Base-by-base conservation (phyloP, 2,113 vertebrate genomes). In the Pleuronectes platessa region DNA sequence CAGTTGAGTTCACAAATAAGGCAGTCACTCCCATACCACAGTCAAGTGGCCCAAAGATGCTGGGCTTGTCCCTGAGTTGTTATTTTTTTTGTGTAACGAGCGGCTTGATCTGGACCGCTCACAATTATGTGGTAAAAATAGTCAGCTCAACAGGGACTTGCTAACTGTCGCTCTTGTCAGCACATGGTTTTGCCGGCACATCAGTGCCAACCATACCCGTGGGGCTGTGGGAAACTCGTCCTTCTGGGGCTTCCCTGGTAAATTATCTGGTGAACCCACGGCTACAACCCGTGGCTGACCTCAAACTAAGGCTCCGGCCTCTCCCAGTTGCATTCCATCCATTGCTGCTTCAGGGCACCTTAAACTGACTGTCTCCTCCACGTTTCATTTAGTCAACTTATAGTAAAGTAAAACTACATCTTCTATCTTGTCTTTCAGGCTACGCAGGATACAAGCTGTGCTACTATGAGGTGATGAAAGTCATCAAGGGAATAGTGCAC, bases 361-460 rank as follows among this genome's bases (percentile, higher is more conserved):
- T 78, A 31, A 54, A 66, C 45, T 71, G 60, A 62, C 13, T 24
- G 26, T 78, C 81, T 55, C 35, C 62, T 53, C 21, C 65, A 67
- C 56, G 54, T 61, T 58, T 53, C 20, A 74, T 23, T 26, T 21
- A 17, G 62, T 31, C 2, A 9, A 9, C 2, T 10, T 1, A 37
- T 42, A 13, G 10, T 42, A 11, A 42, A 42, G 40, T 27, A 55
- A 26, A 66, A 64, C 20, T 13, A 31, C 26, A 53, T 51, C 31
- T 4, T 21, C 42, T 55, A 4, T 12, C 69, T 24, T 67, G 26
- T 74, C 49, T 71, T 42, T 24, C 90, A 99, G 98, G 97, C 72
- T 95, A 95, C 61, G 94, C 93, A 15, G 97, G 97, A 77, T 99
- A 98, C 81, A 95, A 95, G 80, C 91, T 97, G 83, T 99, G 98